These are phyloP conservation scores for Saccostrea echinata DNA, from an alignment of 1,140 invertebrate species.

Conservation along the genomic window DNA sequence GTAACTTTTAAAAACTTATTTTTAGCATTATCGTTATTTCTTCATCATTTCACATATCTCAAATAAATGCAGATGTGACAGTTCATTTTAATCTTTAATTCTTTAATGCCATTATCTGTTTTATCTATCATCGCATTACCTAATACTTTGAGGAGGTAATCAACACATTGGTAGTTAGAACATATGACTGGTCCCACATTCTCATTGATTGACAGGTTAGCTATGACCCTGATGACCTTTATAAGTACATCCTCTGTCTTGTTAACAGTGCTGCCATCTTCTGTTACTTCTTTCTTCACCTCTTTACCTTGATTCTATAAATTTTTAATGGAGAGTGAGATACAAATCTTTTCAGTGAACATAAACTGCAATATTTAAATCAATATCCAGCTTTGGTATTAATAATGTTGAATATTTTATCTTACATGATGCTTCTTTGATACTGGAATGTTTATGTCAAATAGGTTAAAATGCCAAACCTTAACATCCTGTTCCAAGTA, in stretches of 20 bases:
- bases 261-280: constrained; percentile 43
- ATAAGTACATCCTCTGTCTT: constrained; percentile 77
- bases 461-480: constrained; percentile 65
- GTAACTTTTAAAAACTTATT: no score
- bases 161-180: constrained; percentile 79
- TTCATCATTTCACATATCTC: no score
- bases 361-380: neutral
- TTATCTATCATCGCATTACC: constrained; percentile 66
- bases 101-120: no score
- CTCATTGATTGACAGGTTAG: constrained; percentile 87
- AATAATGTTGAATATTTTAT: neutral
- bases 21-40: no score
- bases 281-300: constrained; percentile 36
- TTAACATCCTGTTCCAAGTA: constrained; percentile 82
- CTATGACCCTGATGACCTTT: constrained; percentile 86
- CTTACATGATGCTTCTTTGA: neutral
- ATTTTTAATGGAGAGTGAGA: neutral
- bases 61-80: no score
- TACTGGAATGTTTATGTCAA: neutral
- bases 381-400: neutral
- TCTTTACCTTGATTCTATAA: constrained; percentile 44
- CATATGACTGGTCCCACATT: constrained; percentile 84
- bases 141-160: constrained; percentile 81
- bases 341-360: neutral
- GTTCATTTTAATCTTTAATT: no score